phyloP scores from a whole-genome alignment of 2,797 vertebrate genomes.

The Miichthys miiuy region DNA sequence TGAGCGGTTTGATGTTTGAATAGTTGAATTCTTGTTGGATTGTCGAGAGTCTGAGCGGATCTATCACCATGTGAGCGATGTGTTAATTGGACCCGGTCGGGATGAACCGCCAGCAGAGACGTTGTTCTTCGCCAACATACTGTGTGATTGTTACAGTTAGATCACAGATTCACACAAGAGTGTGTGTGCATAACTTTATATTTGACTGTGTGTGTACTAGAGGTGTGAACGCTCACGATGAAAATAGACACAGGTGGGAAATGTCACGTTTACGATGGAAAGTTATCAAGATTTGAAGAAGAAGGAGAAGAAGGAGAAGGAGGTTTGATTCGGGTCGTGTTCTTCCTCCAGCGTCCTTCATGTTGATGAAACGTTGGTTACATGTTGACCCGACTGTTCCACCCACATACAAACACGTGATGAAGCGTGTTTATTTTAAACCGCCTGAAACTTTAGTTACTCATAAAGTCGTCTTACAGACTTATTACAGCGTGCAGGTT shows the following conservation, averaged over 20 bases:
- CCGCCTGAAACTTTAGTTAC: conserved; percentile 14
- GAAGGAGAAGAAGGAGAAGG: too few species aligned
- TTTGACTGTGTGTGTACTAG: too few species aligned
- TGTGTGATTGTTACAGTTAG: conserved; percentile 5
- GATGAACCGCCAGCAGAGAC: conserved; percentile 33
- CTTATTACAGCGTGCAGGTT: too few species aligned
- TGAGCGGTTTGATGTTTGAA: background rate
- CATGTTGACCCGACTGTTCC: conserved; percentile 54
- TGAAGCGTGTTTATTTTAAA: conserved; percentile 29
- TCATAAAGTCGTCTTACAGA: conserved; percentile 35
- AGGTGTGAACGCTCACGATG: too few species aligned
- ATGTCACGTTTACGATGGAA: too few species aligned
- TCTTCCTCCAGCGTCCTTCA: too few species aligned
- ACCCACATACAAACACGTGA: conserved; percentile 40
- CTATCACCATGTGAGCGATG: conserved; percentile 30
- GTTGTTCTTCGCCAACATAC: conserved; percentile 15
- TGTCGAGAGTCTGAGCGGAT: conserved; percentile 17
- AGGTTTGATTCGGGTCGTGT: too few species aligned
- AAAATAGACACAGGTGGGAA: too few species aligned
- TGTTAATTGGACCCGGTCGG: conserved; percentile 59
- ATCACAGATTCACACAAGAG: background rate
- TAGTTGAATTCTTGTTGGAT: too few species aligned
- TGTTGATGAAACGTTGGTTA: conserved; percentile 55
- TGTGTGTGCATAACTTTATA: background rate
- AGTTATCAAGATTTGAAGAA: too few species aligned